A percentile compares a stretch with the other conserved stretches of the same genome.
Conservation (phyloP, 1,140 invertebrate species). For the Apocrypta bakeri region DNA sequence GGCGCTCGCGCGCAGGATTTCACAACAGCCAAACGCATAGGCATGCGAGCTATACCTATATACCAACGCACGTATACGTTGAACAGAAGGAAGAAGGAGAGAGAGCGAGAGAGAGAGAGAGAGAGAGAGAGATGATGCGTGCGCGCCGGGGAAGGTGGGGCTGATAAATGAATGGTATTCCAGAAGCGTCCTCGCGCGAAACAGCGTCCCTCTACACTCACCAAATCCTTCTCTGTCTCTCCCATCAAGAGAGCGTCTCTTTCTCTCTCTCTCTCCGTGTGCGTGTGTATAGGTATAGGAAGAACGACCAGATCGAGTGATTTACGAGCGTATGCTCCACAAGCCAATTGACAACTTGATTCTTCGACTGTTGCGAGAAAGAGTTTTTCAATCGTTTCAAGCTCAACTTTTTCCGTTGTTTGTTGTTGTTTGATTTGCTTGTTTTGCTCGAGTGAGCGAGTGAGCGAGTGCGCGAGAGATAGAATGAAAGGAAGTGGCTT, state of each 20-base stretch:
- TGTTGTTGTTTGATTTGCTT: slow-evolving; percentile 16
- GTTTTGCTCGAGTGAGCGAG: not conserved
- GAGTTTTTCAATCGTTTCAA: not conserved
- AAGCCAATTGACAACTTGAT: slow-evolving; percentile 40
- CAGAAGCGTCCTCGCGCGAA: slow-evolving; percentile 39
- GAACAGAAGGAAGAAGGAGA: slow-evolving; percentile 35
- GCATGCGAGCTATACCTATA: not conserved
- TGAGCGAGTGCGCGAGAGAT: not conserved
- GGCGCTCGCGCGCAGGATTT: slow-evolving; percentile 2
- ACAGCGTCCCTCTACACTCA: slow-evolving; percentile 40
- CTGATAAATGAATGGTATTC: slow-evolving; percentile 50
- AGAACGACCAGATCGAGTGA: slow-evolving; percentile 33
- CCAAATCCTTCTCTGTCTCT: not conserved
- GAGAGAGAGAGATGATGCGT: slow-evolving; percentile 36
- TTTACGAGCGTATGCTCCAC: slow-evolving; percentile 49
- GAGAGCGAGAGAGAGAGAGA: not conserved
- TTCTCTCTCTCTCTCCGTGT: not conserved
- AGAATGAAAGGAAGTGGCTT: not conserved
- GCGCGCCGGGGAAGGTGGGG: slow-evolving; percentile 37
- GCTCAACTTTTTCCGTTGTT: slow-evolving; percentile 23
- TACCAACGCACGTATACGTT: not conserved
- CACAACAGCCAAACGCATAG: slow-evolving; percentile 11
- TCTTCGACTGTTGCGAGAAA: slow-evolving; percentile 21
- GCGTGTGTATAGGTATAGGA: not conserved
- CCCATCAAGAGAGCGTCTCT: not conserved